Base-by-base conservation (phyloP, 2,113 vertebrate genomes). In the rabbit (Oryctolagus cuniculus) region DNA sequence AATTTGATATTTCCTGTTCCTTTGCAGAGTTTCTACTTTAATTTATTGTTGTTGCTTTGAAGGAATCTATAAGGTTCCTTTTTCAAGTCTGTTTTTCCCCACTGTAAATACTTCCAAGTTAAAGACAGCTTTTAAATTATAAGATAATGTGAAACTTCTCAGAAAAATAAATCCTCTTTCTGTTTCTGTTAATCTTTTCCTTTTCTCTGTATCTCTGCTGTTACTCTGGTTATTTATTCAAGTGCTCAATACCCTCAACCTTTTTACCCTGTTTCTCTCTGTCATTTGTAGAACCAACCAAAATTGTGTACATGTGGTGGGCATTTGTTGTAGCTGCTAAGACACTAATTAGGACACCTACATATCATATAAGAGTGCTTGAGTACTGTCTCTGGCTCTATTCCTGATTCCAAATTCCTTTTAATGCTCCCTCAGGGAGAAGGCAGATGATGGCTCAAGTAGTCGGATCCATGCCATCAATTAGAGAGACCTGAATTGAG, bases 101-200 rank as follows among this genome's bases (percentile, higher is more conserved):
- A 36, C 2, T 58, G 5, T 75, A 83, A 86, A 1, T 61, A n/a
- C 2, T 86, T 55, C 3, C 17, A 82, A 89, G 16, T 91, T 16
- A 93, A 77, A 81, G 17, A 84, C 1, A 51, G 22, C 22, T 93
- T 92, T 67, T n/a, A 84, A 90, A 49, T 92, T 86, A 8, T 0
- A 83, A 79, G 73, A 44, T 80, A 75, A 87, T 58, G 27, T 22
- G 3, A 9, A 25, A 64, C 12, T 81, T 64, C 44, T 73, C 36
- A n/a, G 38, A 78, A 94, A 93, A 93, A 84, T 25, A 77, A 77
- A 8, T 81, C 0, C 22, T 51, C 1, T 3, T 13, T 67, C 31
- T 75, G 7, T 51, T 22, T 49, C 3, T 44, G 0, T 29, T 64
- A 2, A 49, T 31, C 51, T 27, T 75, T 36, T 61, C 10, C 6